Evolutionary conservation across 2,888 invertebrate genomes (phyloP), one percentile per base, ranked within the genome.

Genomic region (Meteorus colon): DNA sequence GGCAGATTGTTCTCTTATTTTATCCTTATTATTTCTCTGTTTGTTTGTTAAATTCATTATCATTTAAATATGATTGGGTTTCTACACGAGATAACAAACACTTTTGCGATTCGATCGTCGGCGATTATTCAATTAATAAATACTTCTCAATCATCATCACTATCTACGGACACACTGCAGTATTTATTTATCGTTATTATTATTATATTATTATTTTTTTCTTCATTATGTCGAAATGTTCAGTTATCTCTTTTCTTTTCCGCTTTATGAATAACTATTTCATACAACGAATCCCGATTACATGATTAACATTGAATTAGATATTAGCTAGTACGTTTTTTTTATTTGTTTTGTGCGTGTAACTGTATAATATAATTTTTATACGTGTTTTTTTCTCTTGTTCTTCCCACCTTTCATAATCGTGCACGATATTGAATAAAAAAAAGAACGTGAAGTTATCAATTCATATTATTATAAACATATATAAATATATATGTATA

Each of bases 101-200:
- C 24, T 51, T 65, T 72, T 65, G 79, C 77, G 76, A 76, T 79
- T 76, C 75, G 78, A 79, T 79, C 78, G 73, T 78, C 73, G 76
- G 78, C 69, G 60, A 62, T 48, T 55, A 55, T 19, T 55, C 19
- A 55, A 48, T 60, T 67, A 45, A 74, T 74, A 60, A 34, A 51
- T 62, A 62, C 34, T 74, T 68, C 65, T 41, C 65, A 27, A 24
- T 51, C 27, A 60, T 68, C 70, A 71, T 41, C 74, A 76, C 75
- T 76, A 79, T 63, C 80, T 78, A 81, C 78, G 69, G 75, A 76
- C 77, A 79, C 76, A 78, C 75, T 77, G 55, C 77, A 71, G 68
- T 77, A 72, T 77, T 55, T 55, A 19, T 55, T 24, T 55, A 55
- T 55, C 8, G 55, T 55, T 19, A 55, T 66, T 65, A 70, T 77